phyloP scores from a whole-genome alignment of 1,140 invertebrate species.

The Oryzaephilus surinamensis region DNA sequence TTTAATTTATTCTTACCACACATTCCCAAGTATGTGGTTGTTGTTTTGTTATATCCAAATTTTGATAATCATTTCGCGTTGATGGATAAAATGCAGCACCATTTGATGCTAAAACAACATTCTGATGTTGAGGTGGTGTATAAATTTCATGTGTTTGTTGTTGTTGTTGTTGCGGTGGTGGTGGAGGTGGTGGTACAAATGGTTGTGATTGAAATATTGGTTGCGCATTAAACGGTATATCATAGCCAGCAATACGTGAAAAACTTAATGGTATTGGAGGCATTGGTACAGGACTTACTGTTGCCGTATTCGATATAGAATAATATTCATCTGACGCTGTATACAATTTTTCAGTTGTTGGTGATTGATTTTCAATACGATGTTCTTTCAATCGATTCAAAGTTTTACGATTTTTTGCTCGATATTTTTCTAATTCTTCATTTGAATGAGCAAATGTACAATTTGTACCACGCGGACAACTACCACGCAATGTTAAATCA shows the following conservation, averaged over 20 bases:
- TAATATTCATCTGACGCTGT: slow-evolving; percentile 26
- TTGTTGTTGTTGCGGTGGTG: not conserved
- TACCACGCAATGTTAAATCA: slow-evolving; percentile 63
- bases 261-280: slow-evolving; percentile 27
- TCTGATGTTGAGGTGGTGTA: slow-evolving; percentile 3
- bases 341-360: slow-evolving; percentile 25
- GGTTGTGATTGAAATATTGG: slow-evolving; percentile 17
- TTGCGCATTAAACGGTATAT: slow-evolving; percentile 16
- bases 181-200: not conserved
- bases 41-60: slow-evolving; percentile 12
- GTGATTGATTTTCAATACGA: slow-evolving; percentile 27
- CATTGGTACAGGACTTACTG: slow-evolving; percentile 27
- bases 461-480: slow-evolving; percentile 72
- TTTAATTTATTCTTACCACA: slow-evolving; percentile 4
- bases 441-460: slow-evolving; percentile 91
- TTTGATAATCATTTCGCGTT: slow-evolving; percentile 26
- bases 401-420: slow-evolving; percentile 47
- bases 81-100: slow-evolving; percentile 16
- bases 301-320: slow-evolving; percentile 19
- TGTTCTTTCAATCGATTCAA: slow-evolving; percentile 33
- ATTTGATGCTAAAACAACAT: slow-evolving; percentile 6
- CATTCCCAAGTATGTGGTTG: slow-evolving; percentile 23
- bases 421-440: slow-evolving; percentile 74
- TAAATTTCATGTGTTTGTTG: slow-evolving; percentile 5
- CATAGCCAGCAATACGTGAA: slow-evolving; percentile 23